These are phyloP conservation scores for Silurus lanzhouensis DNA, from an alignment of 2,797 vertebrate genomes.

Conservation along the genomic window DNA sequence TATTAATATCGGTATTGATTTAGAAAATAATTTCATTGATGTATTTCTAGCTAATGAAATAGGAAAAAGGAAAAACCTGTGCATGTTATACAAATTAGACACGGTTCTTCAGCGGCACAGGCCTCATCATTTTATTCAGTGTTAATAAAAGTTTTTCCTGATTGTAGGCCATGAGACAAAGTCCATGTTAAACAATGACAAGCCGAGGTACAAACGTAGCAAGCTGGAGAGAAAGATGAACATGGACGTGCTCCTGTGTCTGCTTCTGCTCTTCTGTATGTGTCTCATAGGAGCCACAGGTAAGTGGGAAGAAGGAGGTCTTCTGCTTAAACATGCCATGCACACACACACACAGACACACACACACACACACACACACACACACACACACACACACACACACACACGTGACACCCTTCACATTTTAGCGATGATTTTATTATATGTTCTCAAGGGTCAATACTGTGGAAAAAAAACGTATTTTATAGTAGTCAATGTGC, in stretches of 20 bases:
- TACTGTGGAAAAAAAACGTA: no score
- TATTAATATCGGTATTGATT: neutral
- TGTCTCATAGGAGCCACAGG: conserved; percentile 88
- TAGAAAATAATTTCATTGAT: neutral
- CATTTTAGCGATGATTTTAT: no score
- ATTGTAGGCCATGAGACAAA: conserved; percentile 90
- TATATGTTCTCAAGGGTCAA: no score
- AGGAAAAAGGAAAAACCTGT: no score
- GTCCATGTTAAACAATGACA: conserved; percentile 91
- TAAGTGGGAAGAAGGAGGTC: conserved; percentile 67
- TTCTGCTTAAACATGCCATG: neutral
- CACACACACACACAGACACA: neutral
- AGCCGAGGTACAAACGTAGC: conserved; percentile 90
- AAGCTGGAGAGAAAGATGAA: conserved; percentile 89
- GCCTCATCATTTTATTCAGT: neutral
- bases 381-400: no score
- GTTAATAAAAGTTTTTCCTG: conserved; percentile 36
- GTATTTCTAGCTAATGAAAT: neutral
- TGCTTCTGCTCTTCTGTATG: conserved; percentile 87
- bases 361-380: no score
- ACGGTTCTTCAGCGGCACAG: neutral
- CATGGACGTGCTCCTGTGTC: conserved; percentile 82
- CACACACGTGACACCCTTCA: no score
- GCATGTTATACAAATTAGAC: neutral
- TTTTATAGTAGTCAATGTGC: no score